phyloP scores from a whole-genome alignment of 2,888 invertebrate genomes.

The Sarcophaga caerulescens region DNA sequence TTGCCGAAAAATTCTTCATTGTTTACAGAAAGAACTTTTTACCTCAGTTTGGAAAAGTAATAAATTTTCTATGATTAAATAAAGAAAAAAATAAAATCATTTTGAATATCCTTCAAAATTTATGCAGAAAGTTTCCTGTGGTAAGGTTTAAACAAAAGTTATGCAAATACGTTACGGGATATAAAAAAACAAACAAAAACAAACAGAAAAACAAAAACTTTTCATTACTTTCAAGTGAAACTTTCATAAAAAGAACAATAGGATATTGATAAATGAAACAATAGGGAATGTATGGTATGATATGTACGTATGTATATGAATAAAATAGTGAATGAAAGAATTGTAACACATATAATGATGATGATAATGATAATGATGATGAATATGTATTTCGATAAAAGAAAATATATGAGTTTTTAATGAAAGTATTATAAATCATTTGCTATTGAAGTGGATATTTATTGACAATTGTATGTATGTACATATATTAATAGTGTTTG shows the following conservation, averaged over 20 bases:
- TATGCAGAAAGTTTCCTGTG: not conserved
- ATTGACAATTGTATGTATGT: not conserved
- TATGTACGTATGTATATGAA: not conserved
- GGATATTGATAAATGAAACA: conserved; percentile 7
- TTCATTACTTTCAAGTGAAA: conserved; percentile 26
- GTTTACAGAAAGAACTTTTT: not conserved
- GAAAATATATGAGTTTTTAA: conserved; percentile 11
- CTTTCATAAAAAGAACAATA: conserved; percentile 39
- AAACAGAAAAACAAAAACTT: conserved; percentile 7
- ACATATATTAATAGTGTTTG: not conserved
- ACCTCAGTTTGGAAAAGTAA: not conserved
- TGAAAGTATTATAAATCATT: conserved; percentile 37
- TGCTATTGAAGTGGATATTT: conserved; percentile 11
- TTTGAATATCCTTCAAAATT: not conserved
- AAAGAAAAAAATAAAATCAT: not conserved
- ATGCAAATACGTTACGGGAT: conserved; percentile 9
- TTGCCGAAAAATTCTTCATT: not conserved
- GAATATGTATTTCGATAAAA: conserved; percentile 17
- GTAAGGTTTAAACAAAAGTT: conserved; percentile 21
- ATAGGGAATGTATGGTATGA: not conserved
- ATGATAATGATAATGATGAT: conserved; percentile 5
- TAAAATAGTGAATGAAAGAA: not conserved
- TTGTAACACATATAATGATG: conserved; percentile 2
- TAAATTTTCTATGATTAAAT: not conserved
- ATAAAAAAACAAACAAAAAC: too few relatives aligned